Evolutionary conservation across 2,888 invertebrate species (phyloP), one percentile per base, ranked within the genome.

Genomic region (Melinopterus prodromus): DNA sequence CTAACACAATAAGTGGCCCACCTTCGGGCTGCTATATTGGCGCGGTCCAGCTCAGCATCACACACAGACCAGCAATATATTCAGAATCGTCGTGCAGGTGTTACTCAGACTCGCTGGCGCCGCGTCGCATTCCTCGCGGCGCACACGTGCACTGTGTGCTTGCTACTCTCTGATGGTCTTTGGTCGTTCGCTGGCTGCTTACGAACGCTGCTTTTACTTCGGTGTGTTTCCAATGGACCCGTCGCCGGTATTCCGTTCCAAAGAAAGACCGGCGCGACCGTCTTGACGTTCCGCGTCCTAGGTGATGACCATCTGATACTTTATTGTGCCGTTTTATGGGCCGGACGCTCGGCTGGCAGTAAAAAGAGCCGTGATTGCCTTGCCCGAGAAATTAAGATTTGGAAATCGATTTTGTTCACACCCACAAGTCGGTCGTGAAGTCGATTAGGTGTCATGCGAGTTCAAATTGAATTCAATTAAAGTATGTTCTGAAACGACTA

Each of bases 31-130:
- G 83, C 85, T 80, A 80, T 84, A 85, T 86, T 86, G 85, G 85
- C 85, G 85, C 85, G 86, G 86, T 86, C 86, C 86, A 85, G 85
- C 83, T 81, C 53, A 53, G 53, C 53, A 53, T 53, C 71, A 16
- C 35, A 71, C 71, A 71, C 71, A 71, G 35, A 15, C 35, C 16
- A 71, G 35, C 35, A 35, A 74, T 35, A 79, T 83, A 83, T 83
- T 83, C 85, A 84, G 83, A 85, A 82, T 84, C 84, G 86, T 86
- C 87, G 90, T 91, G 92, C 92, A 92, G 92, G 92, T 92, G 92
- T 92, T 92, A 89, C 90, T 87, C 90, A 92, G 92, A 92, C 92
- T 92, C 88, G 89, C 87, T 91, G 92, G 92, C 92, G 92, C 92
- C 92, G 90, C 89, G 89, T 90, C 90, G 89, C 92, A 92, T 92